Evolutionary conservation across 2,113 vertebrate genomes (phyloP), one percentile per base, ranked within the genome.

Genomic region (Chloroceryle aenea): DNA sequence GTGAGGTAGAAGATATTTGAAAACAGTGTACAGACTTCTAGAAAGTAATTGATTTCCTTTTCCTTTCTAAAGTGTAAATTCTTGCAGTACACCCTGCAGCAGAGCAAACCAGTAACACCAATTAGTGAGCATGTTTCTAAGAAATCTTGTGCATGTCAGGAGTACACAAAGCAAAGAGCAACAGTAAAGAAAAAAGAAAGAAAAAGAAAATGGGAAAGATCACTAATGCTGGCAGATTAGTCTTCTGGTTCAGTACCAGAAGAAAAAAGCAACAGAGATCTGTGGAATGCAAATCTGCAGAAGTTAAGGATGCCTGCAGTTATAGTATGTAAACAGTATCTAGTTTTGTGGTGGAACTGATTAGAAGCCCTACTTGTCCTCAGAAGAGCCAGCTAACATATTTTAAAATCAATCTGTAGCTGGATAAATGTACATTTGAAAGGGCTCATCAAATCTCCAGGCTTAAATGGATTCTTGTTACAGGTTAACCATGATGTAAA

Each of bases 291-390:
- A 95, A 84, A 90, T 92, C 68, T 86, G 18, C 55, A 27, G 23
- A 86, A 96, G 86, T 81, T 68, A 75, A 92, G 79, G 61, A 67
- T 86, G 83, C 40, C 61, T 90, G 87, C 61, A 81, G 73, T 52
- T 72, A 48, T 5, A 78, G 64, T 79, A 34, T 55, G 61, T 81
- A 96, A 96, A 86, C 68, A 92, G 34, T 61, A 26, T 55, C 38
- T 86, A 89, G 85, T 88, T 96, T 81, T 82, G 64, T 81, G 52
- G 40, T 81, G 53, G 68, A 88, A 73, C 48, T 93, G 96, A 95
- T 94, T 89, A 94, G 93, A 85, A 95, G 92, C 36, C 90, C 86
- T 73, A 92, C 80, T 94, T 55, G 4, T 85, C 53, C 80, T 87
- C 9, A 1, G 52, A 93, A 83, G 73, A 90, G 27, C 50, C 79